Evolutionary conservation across 1,140 invertebrate genomes (phyloP).

Genomic region (Drosophila pallidifrons): DNA sequence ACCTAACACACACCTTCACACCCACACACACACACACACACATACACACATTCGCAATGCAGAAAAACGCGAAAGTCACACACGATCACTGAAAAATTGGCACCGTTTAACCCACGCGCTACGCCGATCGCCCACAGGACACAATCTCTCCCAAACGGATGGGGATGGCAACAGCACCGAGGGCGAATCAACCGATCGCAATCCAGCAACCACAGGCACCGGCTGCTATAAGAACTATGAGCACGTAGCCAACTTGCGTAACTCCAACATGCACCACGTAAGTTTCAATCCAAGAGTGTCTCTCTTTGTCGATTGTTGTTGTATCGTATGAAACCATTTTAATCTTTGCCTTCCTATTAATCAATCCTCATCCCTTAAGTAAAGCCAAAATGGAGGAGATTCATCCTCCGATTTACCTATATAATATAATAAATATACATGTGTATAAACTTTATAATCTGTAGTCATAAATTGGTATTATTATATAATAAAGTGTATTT

Average conservation of each 20-base stretch:
- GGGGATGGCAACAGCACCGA: constrained; percentile 94
- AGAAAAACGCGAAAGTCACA: constrained; percentile 85
- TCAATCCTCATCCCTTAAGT: background rate
- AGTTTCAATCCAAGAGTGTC: constrained; percentile 39
- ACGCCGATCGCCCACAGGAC: constrained; percentile 89
- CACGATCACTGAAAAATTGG: constrained; percentile 85
- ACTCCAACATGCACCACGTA: constrained; percentile 88
- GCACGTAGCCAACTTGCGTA: constrained; percentile 88
- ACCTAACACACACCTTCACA: constrained; percentile 27
- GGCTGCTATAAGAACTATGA: constrained; percentile 95
- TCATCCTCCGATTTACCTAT: too few species aligned
- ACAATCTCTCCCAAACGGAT: constrained; percentile 95
- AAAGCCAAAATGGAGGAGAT: background rate
- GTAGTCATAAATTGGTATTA: too few species aligned
- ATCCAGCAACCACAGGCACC: constrained; percentile 90
- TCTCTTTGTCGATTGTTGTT: too few species aligned
- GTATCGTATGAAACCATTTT: background rate
- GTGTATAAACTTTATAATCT: too few species aligned
- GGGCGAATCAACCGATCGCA: constrained; percentile 89
- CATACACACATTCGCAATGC: constrained; percentile 52
- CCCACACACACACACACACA: constrained; percentile 31
- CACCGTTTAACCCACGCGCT: constrained; percentile 85
- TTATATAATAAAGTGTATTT: too few species aligned
- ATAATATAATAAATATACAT: too few species aligned
- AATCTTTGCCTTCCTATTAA: background rate